Evolutionary conservation across 1,140 invertebrate species (phyloP), one percentile per base, ranked within the genome.

Genomic region (Cheumatopsyche charites): DNA sequence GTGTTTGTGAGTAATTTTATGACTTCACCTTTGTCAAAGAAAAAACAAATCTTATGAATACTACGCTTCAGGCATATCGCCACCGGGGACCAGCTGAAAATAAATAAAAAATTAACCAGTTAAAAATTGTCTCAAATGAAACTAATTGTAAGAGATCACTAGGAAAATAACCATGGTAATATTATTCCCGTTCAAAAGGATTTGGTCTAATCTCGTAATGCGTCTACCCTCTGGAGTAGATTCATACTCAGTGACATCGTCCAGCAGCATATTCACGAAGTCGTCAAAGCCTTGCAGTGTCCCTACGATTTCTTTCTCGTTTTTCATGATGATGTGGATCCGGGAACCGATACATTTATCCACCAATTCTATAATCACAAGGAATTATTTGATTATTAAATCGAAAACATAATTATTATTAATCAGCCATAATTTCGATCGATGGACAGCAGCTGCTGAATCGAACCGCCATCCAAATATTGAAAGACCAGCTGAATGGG

Each of bases 311-410:
- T 99, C 98, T 83, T 98, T 99, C 79, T 99, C 97, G 82, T 97
- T 98, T 85, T 99, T 99, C 97, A 99, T 99, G 45, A 99, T 98
- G 23, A 99, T 98, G 79, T 99, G 98, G 79, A 99, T 99, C 71
- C 95, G 86, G 0, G 97, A 99, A 17, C 98, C 98, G 80, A 99
- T 99, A 83, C 98, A 99, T 88, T 99, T 99, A 80, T 99, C 98
- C n/a, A 99, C 96, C 74, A 99, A 85, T 86, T 99, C 98, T 94
- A 79, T 65, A 67, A 43, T 0, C 62, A 15, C 45, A 29, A n/a
- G n/a, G n/a, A n/a, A n/a, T n/a, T n/a, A n/a, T n/a, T n/a, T n/a
- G n/a, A n/a, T n/a, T n/a, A n/a, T n/a, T n/a, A n/a, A n/a, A n/a
- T n/a, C n/a, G n/a, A n/a, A n/a, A n/a, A n/a, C n/a, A n/a, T n/a